Evolutionary conservation across 1,140 invertebrate genomes (phyloP).

Genomic region (Phymastichus coffea): DNA sequence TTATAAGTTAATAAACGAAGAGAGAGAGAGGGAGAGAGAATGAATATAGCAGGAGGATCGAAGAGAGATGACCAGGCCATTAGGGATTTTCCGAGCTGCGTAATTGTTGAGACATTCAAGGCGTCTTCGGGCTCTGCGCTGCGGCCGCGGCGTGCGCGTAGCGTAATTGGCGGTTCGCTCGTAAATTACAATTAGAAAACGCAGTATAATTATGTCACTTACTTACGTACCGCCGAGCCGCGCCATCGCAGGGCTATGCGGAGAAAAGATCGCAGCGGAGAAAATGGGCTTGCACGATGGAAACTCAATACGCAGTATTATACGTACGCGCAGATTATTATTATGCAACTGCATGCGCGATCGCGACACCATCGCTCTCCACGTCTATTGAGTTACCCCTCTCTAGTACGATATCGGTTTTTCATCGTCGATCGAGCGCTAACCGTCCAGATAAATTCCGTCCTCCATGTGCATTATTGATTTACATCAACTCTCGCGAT

Average conservation of each 20-base stretch:
- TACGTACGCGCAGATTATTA: constrained; percentile 4
- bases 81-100: background rate
- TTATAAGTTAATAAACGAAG: constrained; percentile 7
- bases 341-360: constrained; percentile 9
- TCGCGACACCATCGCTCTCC: background rate
- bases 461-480: constrained; percentile 8
- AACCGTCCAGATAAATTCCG: constrained; percentile 2
- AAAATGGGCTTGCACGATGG: background rate
- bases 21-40: too few relatives aligned
- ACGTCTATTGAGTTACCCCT: too few relatives aligned
- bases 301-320: constrained; percentile 1
- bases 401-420: background rate
- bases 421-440: background rate
- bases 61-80: too few relatives aligned
- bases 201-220: constrained; percentile 11
- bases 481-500: too few relatives aligned
- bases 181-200: constrained; percentile 23
- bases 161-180: background rate
- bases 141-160: too few relatives aligned
- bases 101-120: constrained; percentile 16
- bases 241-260: background rate
- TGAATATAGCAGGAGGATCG: too few relatives aligned
- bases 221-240: background rate
- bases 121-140: too few relatives aligned
- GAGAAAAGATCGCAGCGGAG: background rate